Base-by-base conservation (phyloP, 2,797 vertebrate species). In the Pipistrellus pipistrellus region DNA sequence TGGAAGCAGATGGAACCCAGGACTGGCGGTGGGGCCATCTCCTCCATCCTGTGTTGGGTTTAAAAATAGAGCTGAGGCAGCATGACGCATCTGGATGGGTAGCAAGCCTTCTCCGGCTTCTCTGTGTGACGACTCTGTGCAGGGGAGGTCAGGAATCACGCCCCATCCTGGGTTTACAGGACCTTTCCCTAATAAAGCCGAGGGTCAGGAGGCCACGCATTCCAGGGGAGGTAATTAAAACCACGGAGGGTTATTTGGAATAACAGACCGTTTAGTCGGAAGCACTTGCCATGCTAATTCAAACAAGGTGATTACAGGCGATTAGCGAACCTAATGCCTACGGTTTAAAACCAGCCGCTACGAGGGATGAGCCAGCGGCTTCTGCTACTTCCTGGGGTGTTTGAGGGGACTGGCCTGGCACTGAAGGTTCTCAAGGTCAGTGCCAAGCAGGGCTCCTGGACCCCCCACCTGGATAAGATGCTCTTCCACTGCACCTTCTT, bases 231-330 rank as follows among this genome's bases (percentile, higher is more conserved):
- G 0, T 97, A 97, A 97, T 97, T 96, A 97, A 97, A 97, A 97
- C 97, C 97, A 97, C 94, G 0, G 6, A 96, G 90, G 95, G 96
- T 94, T 97, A 93, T 96, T 97, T 93, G 96, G 96, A 97, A 97
- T 96, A 97, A 97, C 95, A 97, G 96, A 95, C 97, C 88, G 0
- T 96, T 97, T 93, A 97, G 96, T 97, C 88, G 94, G 97, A 97
- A 97, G 97, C 96, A 96, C 96, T 96, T 94, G 95, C 96, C 95
- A 96, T 96, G 94, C 88, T 97, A 97, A 97, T 97, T 97, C 96
- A 97, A 97, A 97, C 97, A 97, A 97, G 95, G 97, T 97, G 97
- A 97, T 97, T 97, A 97, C 80, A 83, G 96, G 93, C 95, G 94
- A 97, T 97, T 97, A 97, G 96, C 18, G 38, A 91, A 88, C 90